A percentile compares a stretch with the other conserved stretches of the same genome.
These are phyloP conservation scores for Ancistrus triradiatus DNA, from an alignment of 2,113 vertebrate genomes.

Conservation along the genomic window DNA sequence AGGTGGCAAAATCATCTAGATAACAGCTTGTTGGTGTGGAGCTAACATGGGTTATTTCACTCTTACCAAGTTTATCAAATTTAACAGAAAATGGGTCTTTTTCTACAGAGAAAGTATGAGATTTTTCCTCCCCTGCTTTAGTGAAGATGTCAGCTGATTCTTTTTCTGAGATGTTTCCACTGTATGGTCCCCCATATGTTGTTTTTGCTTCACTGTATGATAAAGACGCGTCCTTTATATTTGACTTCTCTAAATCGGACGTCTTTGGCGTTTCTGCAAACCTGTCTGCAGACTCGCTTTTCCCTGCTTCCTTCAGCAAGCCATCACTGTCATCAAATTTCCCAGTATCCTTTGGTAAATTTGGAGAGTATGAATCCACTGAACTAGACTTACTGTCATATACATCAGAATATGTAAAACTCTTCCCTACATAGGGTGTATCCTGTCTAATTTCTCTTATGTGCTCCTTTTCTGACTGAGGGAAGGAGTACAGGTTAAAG, in stretches of 20 bases:
- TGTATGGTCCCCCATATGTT: constrained; percentile 10
- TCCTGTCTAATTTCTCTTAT: constrained; percentile 83
- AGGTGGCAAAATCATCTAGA: constrained; percentile 53
- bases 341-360: constrained; percentile 52
- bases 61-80: constrained; percentile 26
- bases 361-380: constrained; percentile 54
- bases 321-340: constrained; percentile 51
- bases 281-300: constrained; percentile 12
- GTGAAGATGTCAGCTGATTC: too few species aligned
- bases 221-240: constrained; percentile 72
- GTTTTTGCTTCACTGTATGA: constrained; percentile 59
- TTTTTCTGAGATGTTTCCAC: constrained; percentile 32
- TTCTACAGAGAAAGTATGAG: constrained; percentile 37
- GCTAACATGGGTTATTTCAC: constrained; percentile 24
- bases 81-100: constrained; percentile 45
- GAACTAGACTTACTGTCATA: constrained; percentile 77
- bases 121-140: neutral
- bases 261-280: constrained; percentile 21
- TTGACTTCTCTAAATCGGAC: constrained; percentile 59
- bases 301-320: constrained; percentile 39
- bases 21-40: constrained; percentile 26
- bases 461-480: constrained; percentile 57
- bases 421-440: constrained; percentile 90
- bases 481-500: constrained; percentile 61
- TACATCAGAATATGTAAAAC: constrained; percentile 87